These are phyloP conservation scores for Phaetusa simplex DNA, from an alignment of 2,113 vertebrate genomes.

Conservation along the genomic window DNA sequence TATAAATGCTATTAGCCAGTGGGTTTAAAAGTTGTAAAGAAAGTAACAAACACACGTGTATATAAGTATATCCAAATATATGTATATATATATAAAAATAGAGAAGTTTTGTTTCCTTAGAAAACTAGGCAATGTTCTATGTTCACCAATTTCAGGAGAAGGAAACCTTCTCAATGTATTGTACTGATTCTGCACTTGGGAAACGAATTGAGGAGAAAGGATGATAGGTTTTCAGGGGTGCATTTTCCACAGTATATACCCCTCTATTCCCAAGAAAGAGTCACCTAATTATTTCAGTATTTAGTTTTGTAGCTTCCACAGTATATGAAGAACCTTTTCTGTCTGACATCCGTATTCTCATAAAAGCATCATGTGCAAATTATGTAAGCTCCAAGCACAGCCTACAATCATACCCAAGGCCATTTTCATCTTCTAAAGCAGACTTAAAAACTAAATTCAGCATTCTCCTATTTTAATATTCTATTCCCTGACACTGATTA, in stretches of 20 bases:
- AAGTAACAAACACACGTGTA: accelerated
- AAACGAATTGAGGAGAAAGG: background rate
- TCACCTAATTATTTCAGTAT: background rate
- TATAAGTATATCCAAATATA: background rate
- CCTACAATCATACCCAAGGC: background rate
- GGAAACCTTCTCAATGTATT: background rate
- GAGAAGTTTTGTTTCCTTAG: background rate
- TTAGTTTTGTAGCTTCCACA: background rate
- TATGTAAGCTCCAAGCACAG: background rate
- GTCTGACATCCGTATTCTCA: background rate
- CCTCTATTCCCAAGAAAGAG: background rate
- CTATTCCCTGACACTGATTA: background rate
- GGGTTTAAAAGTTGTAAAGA: background rate
- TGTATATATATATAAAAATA: background rate
- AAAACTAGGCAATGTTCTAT: background rate
- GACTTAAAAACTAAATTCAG: slow-evolving; percentile 25
- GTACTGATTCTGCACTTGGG: background rate
- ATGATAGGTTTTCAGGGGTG: background rate
- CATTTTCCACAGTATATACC: background rate
- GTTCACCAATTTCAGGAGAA: background rate
- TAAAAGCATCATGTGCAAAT: background rate
- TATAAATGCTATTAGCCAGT: background rate
- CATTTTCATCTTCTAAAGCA: background rate
- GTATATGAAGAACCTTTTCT: background rate
- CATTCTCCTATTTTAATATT: slow-evolving; percentile 7